A percentile compares a stretch with the other conserved stretches of the same genome.
These are phyloP conservation scores for Thamnophis sirtalis DNA, from an alignment of 2,113 vertebrate species.

Conservation along the genomic window DNA sequence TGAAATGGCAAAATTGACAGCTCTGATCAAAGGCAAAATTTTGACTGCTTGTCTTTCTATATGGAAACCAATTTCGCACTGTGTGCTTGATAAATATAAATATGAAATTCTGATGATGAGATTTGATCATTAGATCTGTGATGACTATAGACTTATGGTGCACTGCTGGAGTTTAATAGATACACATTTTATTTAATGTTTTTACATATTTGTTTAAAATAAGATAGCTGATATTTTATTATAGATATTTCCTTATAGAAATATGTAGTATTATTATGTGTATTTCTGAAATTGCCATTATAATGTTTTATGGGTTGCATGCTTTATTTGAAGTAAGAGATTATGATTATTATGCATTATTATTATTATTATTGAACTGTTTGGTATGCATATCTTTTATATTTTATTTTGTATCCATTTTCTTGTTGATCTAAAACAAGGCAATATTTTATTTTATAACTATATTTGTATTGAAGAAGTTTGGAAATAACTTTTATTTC, in stretches of 20 bases:
- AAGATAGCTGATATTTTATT: not conserved
- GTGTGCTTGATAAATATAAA: not conserved
- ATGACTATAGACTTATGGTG: not conserved
- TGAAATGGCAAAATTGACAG: not conserved
- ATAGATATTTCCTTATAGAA: not conserved
- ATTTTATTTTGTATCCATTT: not conserved
- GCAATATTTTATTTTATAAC: not conserved
- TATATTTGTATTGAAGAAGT: not conserved
- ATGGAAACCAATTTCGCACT: not conserved
- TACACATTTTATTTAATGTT: not conserved
- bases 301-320: not conserved
- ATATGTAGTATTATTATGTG: not conserved
- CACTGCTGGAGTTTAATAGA: not conserved
- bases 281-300: not conserved
- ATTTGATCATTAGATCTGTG: not conserved
- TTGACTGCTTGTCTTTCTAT: not conserved
- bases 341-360: not conserved
- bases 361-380: not conserved
- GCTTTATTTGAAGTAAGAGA: not conserved
- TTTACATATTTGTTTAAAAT: not conserved
- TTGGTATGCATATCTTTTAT: not conserved
- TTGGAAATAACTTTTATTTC: not conserved
- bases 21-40: not conserved
- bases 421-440: not conserved
- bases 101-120: not conserved